Percentiles rank a stretch among this genome's conserved stretches.
Conservation (phyloP, 2,888 invertebrate species). For the Tanytarsus gracilentus region DNA sequence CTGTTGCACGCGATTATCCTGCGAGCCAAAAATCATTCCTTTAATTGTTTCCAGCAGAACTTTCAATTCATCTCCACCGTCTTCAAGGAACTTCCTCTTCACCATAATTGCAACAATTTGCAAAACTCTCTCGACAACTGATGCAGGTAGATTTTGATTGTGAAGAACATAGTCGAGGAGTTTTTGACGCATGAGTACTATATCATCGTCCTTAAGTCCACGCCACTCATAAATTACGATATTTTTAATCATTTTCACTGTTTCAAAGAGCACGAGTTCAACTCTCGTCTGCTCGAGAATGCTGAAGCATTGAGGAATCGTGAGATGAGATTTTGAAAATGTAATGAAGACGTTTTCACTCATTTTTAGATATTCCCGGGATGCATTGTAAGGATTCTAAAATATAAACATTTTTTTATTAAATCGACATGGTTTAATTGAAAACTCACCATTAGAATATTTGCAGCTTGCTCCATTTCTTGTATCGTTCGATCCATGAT, state of each 20-base stretch:
- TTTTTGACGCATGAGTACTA: conserved; percentile 64
- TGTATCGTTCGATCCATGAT: conserved; percentile 12
- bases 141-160: conserved; percentile 56
- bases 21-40: conserved; percentile 50
- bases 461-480: conserved; percentile 22
- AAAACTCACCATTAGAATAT: conserved; percentile 12
- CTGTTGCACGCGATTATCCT: conserved; percentile 55
- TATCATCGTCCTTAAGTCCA: conserved; percentile 57
- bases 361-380: conserved; percentile 14
- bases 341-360: conserved; percentile 13
- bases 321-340: conserved; percentile 1
- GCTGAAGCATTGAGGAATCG: conserved; percentile 38
- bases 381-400: conserved; percentile 11
- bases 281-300: conserved; percentile 63
- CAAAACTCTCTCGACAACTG: conserved; percentile 45
- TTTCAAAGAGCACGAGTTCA: conserved; percentile 80
- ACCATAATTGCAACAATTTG: conserved; percentile 79
- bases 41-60: conserved; percentile 65
- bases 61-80: conserved; percentile 57
- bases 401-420: background rate
- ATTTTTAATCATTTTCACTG: conserved; percentile 70
- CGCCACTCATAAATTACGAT: conserved; percentile 80
- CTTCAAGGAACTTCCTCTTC: conserved; percentile 71
- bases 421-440: background rate
- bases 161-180: conserved; percentile 67